Base-by-base conservation (phyloP, 2,888 invertebrate species). In the Diloba caeruleocephala region DNA sequence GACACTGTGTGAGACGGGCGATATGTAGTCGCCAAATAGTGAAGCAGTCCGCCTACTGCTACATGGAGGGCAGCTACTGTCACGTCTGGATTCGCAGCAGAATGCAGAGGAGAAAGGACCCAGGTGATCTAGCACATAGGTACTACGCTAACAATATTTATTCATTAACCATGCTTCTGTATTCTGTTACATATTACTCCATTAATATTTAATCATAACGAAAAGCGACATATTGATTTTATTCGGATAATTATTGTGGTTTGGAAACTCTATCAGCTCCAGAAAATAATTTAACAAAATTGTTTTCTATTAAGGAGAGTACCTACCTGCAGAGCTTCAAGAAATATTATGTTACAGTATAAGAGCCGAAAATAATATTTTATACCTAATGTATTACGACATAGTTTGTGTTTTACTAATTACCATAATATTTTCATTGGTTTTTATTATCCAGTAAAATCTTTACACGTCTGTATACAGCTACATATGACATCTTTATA, bases 41-140 rank as follows among this genome's bases (percentile, higher is more conserved):
- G 43, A 95, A 96, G 56, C 97, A 98, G 87, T 96, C 96, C 4
- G 97, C 98, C 1, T 97, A 96, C 79, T 98, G 98, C 82, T 97
- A 97, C 81, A 94, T 96, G 29, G 96, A 97, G 65, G 97, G 96
- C 42, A 96, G 97, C 45, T 95, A 95, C 76, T 98, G 98, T 82
- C 97, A 98, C 81, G 94, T 94, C 49, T 97, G 96, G 95, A 92
- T 95, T 17, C 79, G 86, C 1, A 81, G 71, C 54, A 86, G 81
- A 58, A 88, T 91, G 90, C 90, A 89, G 73, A 84, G 83, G 71
- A 85, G 91, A 72, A 90, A 90, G 89, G 89, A 92, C 70, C 88
- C 90, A 92, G 93, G 93, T 93, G 88, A 91, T 80, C 82, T 82
- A 79, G 82, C 81, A 83, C 84, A 88, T 92, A 90, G 90, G 90